Base-by-base conservation (phyloP, 1,140 invertebrate species). In the Macrobrachium rosenbergii region DNA sequence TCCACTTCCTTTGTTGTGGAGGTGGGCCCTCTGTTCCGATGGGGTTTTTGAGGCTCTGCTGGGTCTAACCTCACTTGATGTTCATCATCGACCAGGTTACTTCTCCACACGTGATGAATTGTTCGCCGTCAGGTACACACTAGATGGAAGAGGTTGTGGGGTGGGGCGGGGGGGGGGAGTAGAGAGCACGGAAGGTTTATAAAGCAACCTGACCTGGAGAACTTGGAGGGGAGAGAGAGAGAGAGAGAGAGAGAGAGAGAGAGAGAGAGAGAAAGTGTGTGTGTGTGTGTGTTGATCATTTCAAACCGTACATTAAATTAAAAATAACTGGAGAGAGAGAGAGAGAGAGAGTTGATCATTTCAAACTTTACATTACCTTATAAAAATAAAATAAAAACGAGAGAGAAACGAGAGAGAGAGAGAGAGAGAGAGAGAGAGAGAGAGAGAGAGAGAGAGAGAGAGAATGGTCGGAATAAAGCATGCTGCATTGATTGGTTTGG, bases 211-310 rank as follows among this genome's bases (percentile, higher is more conserved):
- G 72, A 52, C n/a, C 7, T 5, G 52, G 16, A 75, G n/a, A 21
- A n/a, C n/a, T n/a, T n/a, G 28, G 28, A 37, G 28, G 3, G 37
- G 16, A 76, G 16, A 23, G 37, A 76, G 12, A 45, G 37, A 58
- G 21, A 62, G 77, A 28, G 58, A 16, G 77, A 79, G 28, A 28
- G 45, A 45, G 79, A 45, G 62, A 67, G 62, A 14, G 79, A 81
- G 28, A 45, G 21, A 52, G 45, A 17, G 21, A 28, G 77, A 28
- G 77, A 21, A 16, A 59, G 76, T n/a, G n/a, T n/a, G n/a, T n/a
- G n/a, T n/a, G n/a, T n/a, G n/a, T n/a, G n/a, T n/a, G n/a, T n/a
- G n/a, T n/a, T n/a, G n/a, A n/a, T n/a, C n/a, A n/a, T n/a, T n/a
- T n/a, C n/a, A n/a, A n/a, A n/a, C n/a, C n/a, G n/a, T n/a, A n/a